Base-by-base conservation (phyloP, 2,888 invertebrate species). In the Eupithecia pulchellata region DNA sequence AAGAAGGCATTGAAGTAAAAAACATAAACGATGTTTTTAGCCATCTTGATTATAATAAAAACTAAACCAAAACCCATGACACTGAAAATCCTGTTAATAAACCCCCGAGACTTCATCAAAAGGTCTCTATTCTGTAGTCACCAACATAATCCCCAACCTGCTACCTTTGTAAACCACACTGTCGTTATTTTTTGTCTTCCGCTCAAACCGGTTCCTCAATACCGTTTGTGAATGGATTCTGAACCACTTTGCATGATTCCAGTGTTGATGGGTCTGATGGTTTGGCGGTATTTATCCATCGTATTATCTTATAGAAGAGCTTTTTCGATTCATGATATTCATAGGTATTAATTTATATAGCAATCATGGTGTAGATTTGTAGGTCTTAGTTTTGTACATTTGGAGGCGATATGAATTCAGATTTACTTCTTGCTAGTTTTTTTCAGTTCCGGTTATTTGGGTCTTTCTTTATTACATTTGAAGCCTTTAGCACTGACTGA, bases 101-200 rank as follows among this genome's bases (percentile, higher is more conserved):
- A 52, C 2, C 4, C 25, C 52, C 52, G 13, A 52, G 52, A 52
- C 11, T 34, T 60, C 60, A 69, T 65, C 47, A 29, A 25, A 64
- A 69, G 67, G 25, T 61, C 61, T 61, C 34, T 60, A n/a, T n/a
- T n/a, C n/a, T n/a, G n/a, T n/a, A 29, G 34, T 32, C 32, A 25
- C 52, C n/a, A 70, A 66, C 47, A 52, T 60, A 66, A 60, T 58
- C 63, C 67, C 13, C 55, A 69, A 25, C 64, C 69, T 80, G 74
- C 75, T 77, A 80, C 60, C 61, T 69, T 47, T 78, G 64, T 71
- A 55, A 68, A 76, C 77, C 68, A 68, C 73, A 75, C 75, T 71
- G 74, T 61, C 32, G 76, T 77, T 47, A 47, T 47, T 75, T 88
- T 89, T 86, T 84, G 86, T 83, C 84, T 86, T 88, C 90, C 86